Conservation (phyloP, 2,888 invertebrate genomes). For the Orgyia antiqua region DNA sequence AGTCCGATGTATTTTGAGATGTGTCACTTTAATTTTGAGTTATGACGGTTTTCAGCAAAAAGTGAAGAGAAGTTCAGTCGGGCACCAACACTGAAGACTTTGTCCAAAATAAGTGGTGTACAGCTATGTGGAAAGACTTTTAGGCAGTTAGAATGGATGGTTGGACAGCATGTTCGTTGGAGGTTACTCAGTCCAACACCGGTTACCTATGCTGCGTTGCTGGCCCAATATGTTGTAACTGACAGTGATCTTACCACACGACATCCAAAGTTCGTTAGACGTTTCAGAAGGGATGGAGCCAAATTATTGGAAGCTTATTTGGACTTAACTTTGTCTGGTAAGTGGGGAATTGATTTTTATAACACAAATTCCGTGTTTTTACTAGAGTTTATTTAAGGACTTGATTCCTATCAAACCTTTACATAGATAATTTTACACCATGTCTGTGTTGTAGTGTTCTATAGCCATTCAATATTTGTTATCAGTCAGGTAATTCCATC, state of each 20-base stretch:
- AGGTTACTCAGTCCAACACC: constrained; percentile 60
- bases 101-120: constrained; percentile 54
- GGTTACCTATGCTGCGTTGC: constrained; percentile 55
- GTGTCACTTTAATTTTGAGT: too few species aligned
- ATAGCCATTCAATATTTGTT: too few species aligned
- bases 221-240: constrained; percentile 59
- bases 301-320: constrained; percentile 56
- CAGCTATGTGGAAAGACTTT: constrained; percentile 63
- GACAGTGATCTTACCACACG: constrained; percentile 56
- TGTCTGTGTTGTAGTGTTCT: too few species aligned
- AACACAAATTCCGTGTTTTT: background rate
- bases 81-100: constrained; percentile 56
- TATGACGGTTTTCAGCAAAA: too few species aligned
- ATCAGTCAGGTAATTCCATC: too few species aligned
- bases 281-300: constrained; percentile 58
- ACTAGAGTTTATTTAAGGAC: background rate
- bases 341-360: too few species aligned
- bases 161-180: constrained; percentile 66
- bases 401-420: too few species aligned
- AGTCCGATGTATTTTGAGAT: too few species aligned
- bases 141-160: constrained; percentile 69
- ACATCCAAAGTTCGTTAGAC: constrained; percentile 59
- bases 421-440: too few species aligned
- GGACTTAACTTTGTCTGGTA: constrained; percentile 64
- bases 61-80: constrained; percentile 64